Percentiles rank a stretch among this genome's conserved stretches.
Evolutionary conservation across 2,888 invertebrate species (phyloP).

Genomic region (Acanthosoma haemorrhoidale): DNA sequence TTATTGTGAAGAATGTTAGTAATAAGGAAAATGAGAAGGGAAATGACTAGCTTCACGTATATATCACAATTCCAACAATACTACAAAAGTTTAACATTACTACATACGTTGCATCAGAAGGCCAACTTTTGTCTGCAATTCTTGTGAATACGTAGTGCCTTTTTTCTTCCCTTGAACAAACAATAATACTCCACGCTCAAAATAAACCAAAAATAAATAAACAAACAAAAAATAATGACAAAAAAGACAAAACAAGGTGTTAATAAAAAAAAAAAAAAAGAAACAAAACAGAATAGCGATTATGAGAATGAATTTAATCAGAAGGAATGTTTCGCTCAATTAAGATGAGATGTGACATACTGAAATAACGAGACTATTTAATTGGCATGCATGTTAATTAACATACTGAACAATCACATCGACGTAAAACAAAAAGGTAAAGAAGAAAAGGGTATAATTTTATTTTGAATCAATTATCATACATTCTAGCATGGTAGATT

Average conservation of each 20-base stretch:
- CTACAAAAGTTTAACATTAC: slow-evolving; percentile 38
- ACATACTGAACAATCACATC: background rate
- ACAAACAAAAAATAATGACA: slow-evolving; percentile 32
- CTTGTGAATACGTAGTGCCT: slow-evolving; percentile 49
- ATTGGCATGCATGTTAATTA: background rate
- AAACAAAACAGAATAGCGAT: slow-evolving; percentile 6
- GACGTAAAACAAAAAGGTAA: background rate
- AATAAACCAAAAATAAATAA: slow-evolving; percentile 32
- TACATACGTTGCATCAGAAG: slow-evolving; percentile 51
- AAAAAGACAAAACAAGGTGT: slow-evolving; percentile 44
- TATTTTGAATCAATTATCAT: too few relatives aligned
- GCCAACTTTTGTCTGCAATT: slow-evolving; percentile 50
- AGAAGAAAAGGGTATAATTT: too few relatives aligned
- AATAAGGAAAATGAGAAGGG: too few relatives aligned
- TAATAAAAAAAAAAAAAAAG: slow-evolving; percentile 31
- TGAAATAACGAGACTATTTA: too few relatives aligned
- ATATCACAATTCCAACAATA: slow-evolving; percentile 14
- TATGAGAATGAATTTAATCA: slow-evolving; percentile 31
- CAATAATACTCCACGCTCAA: slow-evolving; percentile 28
- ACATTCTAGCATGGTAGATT: too few relatives aligned
- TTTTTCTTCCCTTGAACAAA: slow-evolving; percentile 40
- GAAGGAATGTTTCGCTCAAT: too few relatives aligned
- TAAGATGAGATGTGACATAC: too few relatives aligned
- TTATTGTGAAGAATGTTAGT: too few relatives aligned
- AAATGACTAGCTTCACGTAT: too few relatives aligned